A percentile compares a stretch with the other conserved stretches of the same genome.
Evolutionary conservation across 1,140 invertebrate species (phyloP).

Genomic region (Penaeus japonicus): DNA sequence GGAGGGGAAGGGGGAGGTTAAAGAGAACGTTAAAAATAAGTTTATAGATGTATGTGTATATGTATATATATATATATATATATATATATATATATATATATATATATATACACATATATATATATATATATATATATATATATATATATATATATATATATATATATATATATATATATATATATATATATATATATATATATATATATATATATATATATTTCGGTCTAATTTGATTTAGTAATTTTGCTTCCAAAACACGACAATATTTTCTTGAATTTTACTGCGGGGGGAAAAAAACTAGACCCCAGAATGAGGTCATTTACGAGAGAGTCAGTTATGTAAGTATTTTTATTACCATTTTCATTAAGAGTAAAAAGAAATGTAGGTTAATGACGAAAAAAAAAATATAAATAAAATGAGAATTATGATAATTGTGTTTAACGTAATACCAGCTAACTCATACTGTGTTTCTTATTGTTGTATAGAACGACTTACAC

Average conservation of each 20-base stretch:
- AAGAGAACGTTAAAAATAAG: neutral
- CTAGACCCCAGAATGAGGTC: no score
- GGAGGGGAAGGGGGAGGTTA: neutral
- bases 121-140: neutral
- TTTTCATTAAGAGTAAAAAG: no score
- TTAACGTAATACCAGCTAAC: no score
- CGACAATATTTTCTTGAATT: neutral
- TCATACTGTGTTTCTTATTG: no score
- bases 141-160: neutral
- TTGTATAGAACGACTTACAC: no score
- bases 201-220: constrained; percentile 1
- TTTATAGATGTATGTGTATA: neutral
- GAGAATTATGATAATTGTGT: no score
- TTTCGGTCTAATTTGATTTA: neutral
- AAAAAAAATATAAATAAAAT: no score
- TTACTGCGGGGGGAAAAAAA: no score
- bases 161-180: constrained; percentile 7
- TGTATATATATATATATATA: constrained; percentile 15
- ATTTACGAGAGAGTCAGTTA: no score
- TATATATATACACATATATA: neutral
- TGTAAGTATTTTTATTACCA: no score
- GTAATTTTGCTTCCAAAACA: neutral
- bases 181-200: constrained; percentile 6
- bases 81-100: constrained; percentile 14
- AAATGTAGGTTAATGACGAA: no score